phyloP scores from a whole-genome alignment of 2,797 vertebrate genomes.

The Pantherophis alleghaniensis region DNA sequence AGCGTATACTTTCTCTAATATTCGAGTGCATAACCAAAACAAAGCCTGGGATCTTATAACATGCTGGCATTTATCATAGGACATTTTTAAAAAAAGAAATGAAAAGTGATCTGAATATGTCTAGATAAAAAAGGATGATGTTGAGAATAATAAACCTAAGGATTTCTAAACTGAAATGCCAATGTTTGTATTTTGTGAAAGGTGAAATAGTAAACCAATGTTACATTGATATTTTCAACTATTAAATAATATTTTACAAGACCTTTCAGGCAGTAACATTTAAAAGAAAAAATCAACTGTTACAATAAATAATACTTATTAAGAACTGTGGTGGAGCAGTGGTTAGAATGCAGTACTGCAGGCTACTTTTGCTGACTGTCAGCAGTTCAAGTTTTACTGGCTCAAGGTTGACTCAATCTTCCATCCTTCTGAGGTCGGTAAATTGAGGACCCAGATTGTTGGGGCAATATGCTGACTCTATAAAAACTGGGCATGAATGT shows the following conservation, averaged over 20 bases:
- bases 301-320: neutral
- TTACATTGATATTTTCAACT: conserved; percentile 24
- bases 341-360: no score
- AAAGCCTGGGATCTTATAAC: conserved; percentile 34
- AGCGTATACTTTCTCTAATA: conserved; percentile 16
- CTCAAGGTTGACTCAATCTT: no score
- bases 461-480: no score
- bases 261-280: neutral
- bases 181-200: conserved; percentile 41
- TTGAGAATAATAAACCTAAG: conserved; percentile 44
- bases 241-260: conserved; percentile 4
- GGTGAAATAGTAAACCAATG: conserved; percentile 22
- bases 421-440: no score
- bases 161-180: conserved; percentile 42
- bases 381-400: no score
- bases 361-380: no score
- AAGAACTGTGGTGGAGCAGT: no score
- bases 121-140: conserved; percentile 38
- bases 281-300: neutral
- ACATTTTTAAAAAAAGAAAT: conserved; percentile 38
- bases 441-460: no score
- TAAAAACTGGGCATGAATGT: no score
- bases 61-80: conserved; percentile 44
- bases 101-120: conserved; percentile 36
- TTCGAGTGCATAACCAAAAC: conserved; percentile 31